Evolutionary conservation across 2,113 vertebrate genomes (phyloP), one percentile per base, ranked within the genome.

Genomic region (Ptyas mucosa): DNA sequence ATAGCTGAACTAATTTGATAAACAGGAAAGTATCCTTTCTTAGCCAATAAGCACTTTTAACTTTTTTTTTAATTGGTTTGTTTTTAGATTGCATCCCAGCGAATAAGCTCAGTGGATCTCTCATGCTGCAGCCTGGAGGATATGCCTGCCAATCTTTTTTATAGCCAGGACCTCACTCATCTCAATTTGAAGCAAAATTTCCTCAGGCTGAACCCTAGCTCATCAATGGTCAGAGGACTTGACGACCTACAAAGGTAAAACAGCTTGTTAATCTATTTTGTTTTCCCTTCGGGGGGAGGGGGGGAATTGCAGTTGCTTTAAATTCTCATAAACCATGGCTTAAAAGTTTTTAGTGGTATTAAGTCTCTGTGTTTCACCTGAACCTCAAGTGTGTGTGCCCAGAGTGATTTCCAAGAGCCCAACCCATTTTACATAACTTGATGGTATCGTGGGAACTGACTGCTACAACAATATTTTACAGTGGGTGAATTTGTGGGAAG

Each of bases 171-270:
- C 97, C 98, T 99, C 95, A 99, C 99, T 94, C 99, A 99, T 97
- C 99, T 99, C 96, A 99, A 99, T 96, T 98, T 99, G 95, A 99
- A 99, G 97, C 99, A 99, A 95, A 99, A 99, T 97, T 99, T 99
- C 95, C 97, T 99, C 95, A 96, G 97, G 95, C 96, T 97, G 75
- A 97, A 93, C 55, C 96, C 97, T 39, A 95, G 93, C 88, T 96
- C 97, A 6, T 97, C 98, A 2, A 95, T 98, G 88, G 98, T 98
- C 94, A 97, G 98, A 95, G 98, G 98, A 0, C 98, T 99, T 93
- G 97, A 96, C 91, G 99, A 99, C 91, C 98, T 99, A 91, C 99
- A 99, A 96, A 99, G 99, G 99, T 99, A 98, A 98, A 92, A 39
- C 3, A 57, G 39, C 52, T 69, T 81, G 81, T n/a, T 61, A 34